Evolutionary conservation across 2,797 vertebrate genomes (phyloP), one percentile per base, ranked within the genome.

Genomic region (Chrosomus eos): DNA sequence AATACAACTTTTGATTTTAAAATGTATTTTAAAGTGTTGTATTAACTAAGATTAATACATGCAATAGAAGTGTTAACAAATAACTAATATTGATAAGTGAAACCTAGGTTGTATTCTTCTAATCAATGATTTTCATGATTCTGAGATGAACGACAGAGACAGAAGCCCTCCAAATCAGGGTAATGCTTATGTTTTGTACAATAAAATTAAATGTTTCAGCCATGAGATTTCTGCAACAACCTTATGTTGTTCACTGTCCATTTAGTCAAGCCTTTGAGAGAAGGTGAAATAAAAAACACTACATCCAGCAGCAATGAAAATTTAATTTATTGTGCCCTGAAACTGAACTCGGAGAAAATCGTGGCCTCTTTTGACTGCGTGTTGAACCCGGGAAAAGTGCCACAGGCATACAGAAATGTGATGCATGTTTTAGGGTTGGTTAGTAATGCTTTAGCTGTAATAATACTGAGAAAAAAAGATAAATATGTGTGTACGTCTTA

Each of bases 391-490:
- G 28, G 16, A 43, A 70, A 70, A 70, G 19, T 78, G 62, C 62
- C 53, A 45, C 19, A 40, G 64, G 73, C 48, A 18, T 31, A 40
- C 19, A 58, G 19, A 77, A 43, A 55, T 70, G 28, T 48, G 48
- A 67, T 23, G 21, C 62, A 83, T 83, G 72, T 38, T 83, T 75
- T 7, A 83, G 53, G 71, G 62, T 45, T 70, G 19, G 60, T 26
- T 45, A 48, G 72, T 40, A 68, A 70, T 45, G 48, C 62, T 28
- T 83, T 53, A 53, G 60, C 72, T 82, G 60, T 55, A 28, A 40
- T 51, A 75, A 26, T 74, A 14, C 23, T 83, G 18, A 26, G 48
- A 53, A 76, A 82, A 74, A 43, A 16, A 0, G 33, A 19, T 1
- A 68, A 26, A 74, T 74, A 60, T 53, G 48, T 80, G 38, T 75